phyloP scores from a whole-genome alignment of 2,888 invertebrate genomes.

The Lycocerus yunnanus region DNA sequence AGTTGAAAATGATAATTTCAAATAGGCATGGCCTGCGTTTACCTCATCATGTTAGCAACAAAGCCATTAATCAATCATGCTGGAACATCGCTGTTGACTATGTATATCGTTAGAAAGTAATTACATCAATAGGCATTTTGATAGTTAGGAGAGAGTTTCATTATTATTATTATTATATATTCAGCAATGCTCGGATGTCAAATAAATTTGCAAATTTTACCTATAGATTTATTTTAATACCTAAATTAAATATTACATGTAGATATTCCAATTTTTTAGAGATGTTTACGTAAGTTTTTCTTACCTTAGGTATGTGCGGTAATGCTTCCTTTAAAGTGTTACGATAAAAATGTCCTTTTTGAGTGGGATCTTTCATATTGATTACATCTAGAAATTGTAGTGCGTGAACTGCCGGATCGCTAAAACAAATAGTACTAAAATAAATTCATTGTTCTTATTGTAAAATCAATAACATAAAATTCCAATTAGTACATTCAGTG shows the following conservation, averaged over 20 bases:
- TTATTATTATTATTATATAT: no score
- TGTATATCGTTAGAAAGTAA: neutral
- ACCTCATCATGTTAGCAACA: neutral
- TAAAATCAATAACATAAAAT: neutral
- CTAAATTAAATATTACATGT: neutral
- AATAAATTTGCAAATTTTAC: no score
- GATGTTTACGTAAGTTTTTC: conserved; percentile 33
- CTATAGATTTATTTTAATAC: no score
- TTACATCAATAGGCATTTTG: neutral
- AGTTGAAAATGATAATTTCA: neutral
- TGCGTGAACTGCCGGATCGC: conserved; percentile 89
- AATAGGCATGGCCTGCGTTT: neutral
- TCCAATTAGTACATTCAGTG: neutral
- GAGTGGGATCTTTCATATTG: conserved; percentile 87
- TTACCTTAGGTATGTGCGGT: conserved; percentile 88
- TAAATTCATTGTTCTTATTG: neutral
- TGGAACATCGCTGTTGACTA: neutral
- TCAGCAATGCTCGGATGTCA: no score
- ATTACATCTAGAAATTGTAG: conserved; percentile 92
- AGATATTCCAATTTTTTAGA: neutral
- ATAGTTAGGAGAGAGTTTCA: no score
- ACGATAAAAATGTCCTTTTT: conserved; percentile 89
- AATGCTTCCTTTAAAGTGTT: conserved; percentile 84
- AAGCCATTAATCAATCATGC: neutral
- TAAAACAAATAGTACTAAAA: conserved; percentile 49